phyloP scores from a whole-genome alignment of 2,888 invertebrate genomes.

The Trichogramma dendrolimi region DNA sequence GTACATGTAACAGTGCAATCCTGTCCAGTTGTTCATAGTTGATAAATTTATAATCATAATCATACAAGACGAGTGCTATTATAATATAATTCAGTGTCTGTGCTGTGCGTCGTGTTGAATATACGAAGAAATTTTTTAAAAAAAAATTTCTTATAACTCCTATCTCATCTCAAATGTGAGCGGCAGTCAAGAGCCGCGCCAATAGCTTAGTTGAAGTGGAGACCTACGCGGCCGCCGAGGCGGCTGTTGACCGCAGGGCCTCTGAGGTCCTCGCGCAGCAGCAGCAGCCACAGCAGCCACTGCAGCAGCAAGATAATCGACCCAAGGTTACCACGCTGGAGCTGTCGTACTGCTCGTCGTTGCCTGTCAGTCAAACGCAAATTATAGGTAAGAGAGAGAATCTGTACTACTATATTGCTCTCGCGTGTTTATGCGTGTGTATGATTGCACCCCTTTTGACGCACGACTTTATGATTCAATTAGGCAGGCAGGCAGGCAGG shows the following conservation, averaged over 20 bases:
- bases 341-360: conserved; percentile 52
- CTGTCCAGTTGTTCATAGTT: no score
- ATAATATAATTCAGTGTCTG: no score
- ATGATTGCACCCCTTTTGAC: not conserved
- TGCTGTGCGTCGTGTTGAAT: no score
- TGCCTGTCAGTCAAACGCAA: conserved; percentile 54
- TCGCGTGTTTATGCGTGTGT: not conserved
- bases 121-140: no score
- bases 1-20: no score
- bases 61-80: no score
- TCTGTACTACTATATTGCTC: not conserved
- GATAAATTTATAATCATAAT: no score
- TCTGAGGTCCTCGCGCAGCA: not conserved
- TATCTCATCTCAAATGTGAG: not conserved
- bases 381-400: conserved; percentile 51
- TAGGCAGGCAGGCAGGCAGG: not conserved
- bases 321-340: conserved; percentile 50
- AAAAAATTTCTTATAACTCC: no score
- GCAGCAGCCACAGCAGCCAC: not conserved
- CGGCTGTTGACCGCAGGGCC: not conserved
- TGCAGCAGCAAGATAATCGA: conserved; percentile 32
- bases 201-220: conserved; percentile 14
- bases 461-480: not conserved
- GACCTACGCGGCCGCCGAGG: conserved; percentile 11
- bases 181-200: conserved; percentile 7